phyloP scores from a whole-genome alignment of 2,888 invertebrate genomes.

The Tanytarsus gracilentus region DNA sequence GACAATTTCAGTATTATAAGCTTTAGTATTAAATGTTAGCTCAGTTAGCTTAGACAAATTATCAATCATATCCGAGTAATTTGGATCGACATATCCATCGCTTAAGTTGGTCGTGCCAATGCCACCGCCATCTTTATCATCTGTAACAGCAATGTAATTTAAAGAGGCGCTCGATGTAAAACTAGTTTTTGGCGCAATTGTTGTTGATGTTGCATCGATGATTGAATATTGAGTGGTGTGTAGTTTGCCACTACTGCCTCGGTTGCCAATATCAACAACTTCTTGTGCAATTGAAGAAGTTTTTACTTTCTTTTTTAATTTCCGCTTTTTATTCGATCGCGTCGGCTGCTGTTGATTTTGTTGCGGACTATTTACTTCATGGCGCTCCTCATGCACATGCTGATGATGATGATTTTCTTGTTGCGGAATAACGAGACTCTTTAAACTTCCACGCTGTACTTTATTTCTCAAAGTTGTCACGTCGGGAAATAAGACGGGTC shows the following conservation, averaged over 20 bases:
- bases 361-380: neutral
- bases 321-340: constrained; percentile 16
- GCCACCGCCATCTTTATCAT: no score
- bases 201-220: neutral
- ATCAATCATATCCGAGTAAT: constrained; percentile 7
- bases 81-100: no score
- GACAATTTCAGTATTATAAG: constrained; percentile 2
- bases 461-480: no score
- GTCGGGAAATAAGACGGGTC: constrained; percentile 11
- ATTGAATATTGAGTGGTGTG: neutral
- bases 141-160: no score
- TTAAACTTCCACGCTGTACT: no score
- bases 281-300: constrained; percentile 4
- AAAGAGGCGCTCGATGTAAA: no score
- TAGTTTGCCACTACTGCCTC: neutral
- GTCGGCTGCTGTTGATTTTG: neutral
- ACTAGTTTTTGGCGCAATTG: neutral
- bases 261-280: neutral
- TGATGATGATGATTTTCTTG: no score
- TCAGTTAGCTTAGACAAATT: constrained; percentile 19
- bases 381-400: neutral
- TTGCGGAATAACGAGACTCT: no score
- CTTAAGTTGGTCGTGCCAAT: no score
- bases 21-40: neutral
- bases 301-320: constrained; percentile 26